Percentiles rank a stretch among this genome's conserved stretches.
phyloP scores from a whole-genome alignment of 1,140 invertebrate species.

The Helicoverpa armigera region DNA sequence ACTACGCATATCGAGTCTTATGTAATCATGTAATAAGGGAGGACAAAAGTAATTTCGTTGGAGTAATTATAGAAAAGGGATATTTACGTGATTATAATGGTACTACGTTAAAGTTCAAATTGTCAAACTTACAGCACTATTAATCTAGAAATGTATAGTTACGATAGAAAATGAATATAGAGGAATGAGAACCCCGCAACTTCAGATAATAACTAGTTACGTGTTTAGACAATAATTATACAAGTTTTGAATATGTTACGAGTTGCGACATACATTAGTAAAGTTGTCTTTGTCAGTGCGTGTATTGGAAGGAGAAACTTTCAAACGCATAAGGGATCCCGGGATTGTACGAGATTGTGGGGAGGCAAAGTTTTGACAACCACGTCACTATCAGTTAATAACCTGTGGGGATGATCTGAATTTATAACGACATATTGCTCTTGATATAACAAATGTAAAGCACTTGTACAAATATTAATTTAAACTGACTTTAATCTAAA shows the following conservation, averaged over 20 bases:
- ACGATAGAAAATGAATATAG: conserved; percentile 4
- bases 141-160: too few relatives aligned
- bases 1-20: conserved; percentile 17
- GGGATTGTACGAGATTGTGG: conserved; percentile 58
- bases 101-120: background rate
- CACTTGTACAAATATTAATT: conserved; percentile 43
- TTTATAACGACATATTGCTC: conserved; percentile 65
- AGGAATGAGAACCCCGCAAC: conserved; percentile 7
- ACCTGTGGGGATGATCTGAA: conserved; percentile 68
- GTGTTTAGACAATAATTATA: conserved; percentile 44
- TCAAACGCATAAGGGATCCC: conserved; percentile 76
- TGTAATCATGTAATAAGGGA: conserved; percentile 22
- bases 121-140: background rate
- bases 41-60: conserved; percentile 5
- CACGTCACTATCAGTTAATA: conserved; percentile 81
- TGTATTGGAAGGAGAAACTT: conserved; percentile 61
- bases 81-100: background rate
- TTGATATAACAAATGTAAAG: conserved; percentile 30
- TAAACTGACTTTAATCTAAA: conserved; percentile 41
- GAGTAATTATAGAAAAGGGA: background rate
- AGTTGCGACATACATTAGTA: conserved; percentile 52
- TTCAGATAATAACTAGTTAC: conserved; percentile 22
- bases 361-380: conserved; percentile 75
- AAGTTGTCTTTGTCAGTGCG: conserved; percentile 48
- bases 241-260: conserved; percentile 46